Percentiles rank a stretch among this genome's conserved stretches.
Evolutionary conservation across 1,140 invertebrate species (phyloP).

Genomic region (Drosophila albomicans): DNA sequence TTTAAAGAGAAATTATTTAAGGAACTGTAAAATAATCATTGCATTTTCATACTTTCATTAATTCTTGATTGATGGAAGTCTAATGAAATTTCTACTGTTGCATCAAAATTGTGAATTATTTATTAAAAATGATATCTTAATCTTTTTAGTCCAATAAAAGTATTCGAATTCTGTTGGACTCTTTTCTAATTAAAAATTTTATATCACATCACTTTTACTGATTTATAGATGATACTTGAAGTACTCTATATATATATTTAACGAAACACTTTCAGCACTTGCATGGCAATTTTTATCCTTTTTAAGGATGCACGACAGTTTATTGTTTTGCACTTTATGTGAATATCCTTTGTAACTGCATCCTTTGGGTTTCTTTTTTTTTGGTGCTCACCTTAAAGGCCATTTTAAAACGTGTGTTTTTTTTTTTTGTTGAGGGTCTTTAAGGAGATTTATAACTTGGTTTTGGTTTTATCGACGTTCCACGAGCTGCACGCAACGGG

Average conservation of each 20-base stretch:
- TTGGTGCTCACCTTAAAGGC: slow-evolving; percentile 79
- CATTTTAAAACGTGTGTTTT: slow-evolving; percentile 62
- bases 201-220: slow-evolving; percentile 18
- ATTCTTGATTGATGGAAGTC: too few relatives aligned
- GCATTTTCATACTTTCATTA: too few relatives aligned
- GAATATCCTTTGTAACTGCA: slow-evolving; percentile 52
- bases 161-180: neutral
- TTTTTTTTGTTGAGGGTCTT: slow-evolving; percentile 30
- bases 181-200: neutral
- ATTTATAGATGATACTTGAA: neutral
- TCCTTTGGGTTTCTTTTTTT: slow-evolving; percentile 43
- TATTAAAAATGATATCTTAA: too few relatives aligned
- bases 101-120: neutral
- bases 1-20: too few relatives aligned
- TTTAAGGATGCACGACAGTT: slow-evolving; percentile 11
- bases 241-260: neutral
- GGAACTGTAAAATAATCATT: too few relatives aligned
- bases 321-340: slow-evolving; percentile 3
- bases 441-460: slow-evolving; percentile 46
- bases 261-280: slow-evolving; percentile 19
- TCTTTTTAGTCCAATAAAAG: neutral
- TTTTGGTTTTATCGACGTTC: slow-evolving; percentile 39
- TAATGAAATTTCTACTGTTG: too few relatives aligned
- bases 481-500: slow-evolving; percentile 80
- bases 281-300: slow-evolving; percentile 7